These are phyloP conservation scores for Drosophila neocordata DNA, from an alignment of 1,140 invertebrate genomes.

Conservation along the genomic window DNA sequence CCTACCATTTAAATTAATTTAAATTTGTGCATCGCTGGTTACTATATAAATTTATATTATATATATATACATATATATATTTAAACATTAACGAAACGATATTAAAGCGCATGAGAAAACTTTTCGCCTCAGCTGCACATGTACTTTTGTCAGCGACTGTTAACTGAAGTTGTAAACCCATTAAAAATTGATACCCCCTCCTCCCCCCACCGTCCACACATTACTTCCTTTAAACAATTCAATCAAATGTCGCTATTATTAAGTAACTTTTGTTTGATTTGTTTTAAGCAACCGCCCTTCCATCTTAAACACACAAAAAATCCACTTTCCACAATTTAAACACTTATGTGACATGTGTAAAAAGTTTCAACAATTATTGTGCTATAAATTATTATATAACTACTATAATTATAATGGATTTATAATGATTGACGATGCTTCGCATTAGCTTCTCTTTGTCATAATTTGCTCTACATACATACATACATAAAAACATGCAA, in stretches of 20 bases:
- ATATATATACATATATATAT: constrained; percentile 40
- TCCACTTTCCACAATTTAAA: constrained; percentile 5
- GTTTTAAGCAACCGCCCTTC: background rate
- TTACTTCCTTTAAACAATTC: background rate
- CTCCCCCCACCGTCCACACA: background rate
- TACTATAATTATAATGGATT: constrained; percentile 58
- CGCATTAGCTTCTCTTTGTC: constrained; percentile 36
- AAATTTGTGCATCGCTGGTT: constrained; percentile 64
- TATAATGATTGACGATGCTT: constrained; percentile 37
- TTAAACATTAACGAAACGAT: constrained; percentile 62
- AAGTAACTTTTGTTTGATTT: constrained; percentile 28
- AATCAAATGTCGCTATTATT: constrained; percentile 13
- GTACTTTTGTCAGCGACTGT: constrained; percentile 49
- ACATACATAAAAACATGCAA: too few relatives aligned
- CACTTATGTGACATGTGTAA: constrained; percentile 49
- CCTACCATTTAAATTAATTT: constrained; percentile 49
- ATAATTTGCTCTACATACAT: constrained; percentile 34
- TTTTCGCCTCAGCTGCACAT: constrained; percentile 44
- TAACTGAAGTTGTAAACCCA: constrained; percentile 40
- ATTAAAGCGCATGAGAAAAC: constrained; percentile 49
- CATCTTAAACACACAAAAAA: too few relatives aligned
- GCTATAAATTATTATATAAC: constrained; percentile 63
- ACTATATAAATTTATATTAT: constrained; percentile 51
- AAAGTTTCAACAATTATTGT: constrained; percentile 56
- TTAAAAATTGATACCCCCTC: constrained; percentile 37